Evolutionary conservation across 1,140 invertebrate species (phyloP), one percentile per base, ranked within the genome.

Genomic region (Apis dorsata): DNA sequence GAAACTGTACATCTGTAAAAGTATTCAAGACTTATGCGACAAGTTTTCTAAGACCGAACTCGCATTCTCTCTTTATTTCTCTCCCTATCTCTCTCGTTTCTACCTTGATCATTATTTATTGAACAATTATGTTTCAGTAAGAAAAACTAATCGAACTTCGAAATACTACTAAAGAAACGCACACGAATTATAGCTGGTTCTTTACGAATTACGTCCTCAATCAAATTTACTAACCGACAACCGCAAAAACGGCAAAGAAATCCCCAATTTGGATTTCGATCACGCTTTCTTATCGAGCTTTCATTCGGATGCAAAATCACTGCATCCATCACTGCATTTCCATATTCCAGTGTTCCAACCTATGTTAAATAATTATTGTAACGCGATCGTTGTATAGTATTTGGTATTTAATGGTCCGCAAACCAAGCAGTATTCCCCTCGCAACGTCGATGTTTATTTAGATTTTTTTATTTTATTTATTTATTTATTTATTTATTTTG

Each of bases 301-400:
- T 11, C 4, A 24, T 9, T n/a, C 19, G 15, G 44, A 78, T 59
- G 17, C 65, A n/a, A 74, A 49, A 77, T 66, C 62, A 12, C 24
- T 21, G 44, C 59, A 55, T 1, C 59, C 24, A 53, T 51, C 55
- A n/a, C 15, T 84, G 73, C 80, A 66, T n/a, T 77, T 60, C 74
- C 8, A 63, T 5, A 11, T 24, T 19, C 28, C 12, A 65, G 70
- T 28, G 15, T 19, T 55, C n/a, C 85, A 72, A 62, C 74, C 66
- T 88, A 88, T 49, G 85, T 90, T 90, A 89, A 88, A 90, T 88
- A 91, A 77, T 92, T 92, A 92, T 92, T 92, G 90, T 90, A 91
- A 91, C 85, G 84, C 87, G 90, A 90, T 92, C 91, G 92, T 92
- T 93, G 91, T 93, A 92, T 89, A 89, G 86, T 91, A 86, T 92